Evolutionary conservation across 2,113 vertebrate genomes (phyloP), one percentile per base, ranked within the genome.

Genomic region (Amphiprion percula): DNA sequence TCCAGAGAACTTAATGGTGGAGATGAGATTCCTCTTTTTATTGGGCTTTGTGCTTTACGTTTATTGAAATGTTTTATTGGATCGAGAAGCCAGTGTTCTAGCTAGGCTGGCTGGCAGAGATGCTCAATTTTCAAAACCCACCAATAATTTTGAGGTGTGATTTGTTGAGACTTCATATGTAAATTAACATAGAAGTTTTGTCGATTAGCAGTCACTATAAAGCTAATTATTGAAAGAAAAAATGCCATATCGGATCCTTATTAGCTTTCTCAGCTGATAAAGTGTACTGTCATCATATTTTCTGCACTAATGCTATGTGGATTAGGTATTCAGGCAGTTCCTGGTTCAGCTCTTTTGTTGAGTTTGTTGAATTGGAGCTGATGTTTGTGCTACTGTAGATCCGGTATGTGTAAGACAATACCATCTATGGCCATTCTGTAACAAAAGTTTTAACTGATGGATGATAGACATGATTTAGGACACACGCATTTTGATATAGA

Each of bases 61-160:
- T 82, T 89, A 82, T 82, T 88, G 71, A 68, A 82, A 75, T 41
- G 60, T 33, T 70, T 85, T 84, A 76, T 77, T 65, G 49, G 60
- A 81, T 70, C 26, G 66, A 53, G 46, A 54, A 63, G 19, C n/a
- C 16, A 12, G 17, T 54, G 28, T 26, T 2, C 26, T 44, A 58
- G 19, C 21, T 30, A 33, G 33, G 28, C 24, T 15, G 54, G 33
- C 28, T 16, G 60, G 54, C 9, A 39, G n/a, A 21, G 24, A 77
- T 17, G 19, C 26, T 15, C 24, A 65, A 69, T 4, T 41, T n/a
- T 63, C 7, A 28, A 68, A 72, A 54, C 28, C 23, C 50, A 41
- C 1, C 16, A 63, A 9, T 39, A 26, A 71, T 49, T 26, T 63
- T 47, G 30, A 46, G 10, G 4, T 47, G 50, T 39, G 10, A 23